A percentile compares a stretch with the other conserved stretches of the same genome.
phyloP scores from a whole-genome alignment of 2,797 vertebrate species.

The Forpus xanthops region DNA sequence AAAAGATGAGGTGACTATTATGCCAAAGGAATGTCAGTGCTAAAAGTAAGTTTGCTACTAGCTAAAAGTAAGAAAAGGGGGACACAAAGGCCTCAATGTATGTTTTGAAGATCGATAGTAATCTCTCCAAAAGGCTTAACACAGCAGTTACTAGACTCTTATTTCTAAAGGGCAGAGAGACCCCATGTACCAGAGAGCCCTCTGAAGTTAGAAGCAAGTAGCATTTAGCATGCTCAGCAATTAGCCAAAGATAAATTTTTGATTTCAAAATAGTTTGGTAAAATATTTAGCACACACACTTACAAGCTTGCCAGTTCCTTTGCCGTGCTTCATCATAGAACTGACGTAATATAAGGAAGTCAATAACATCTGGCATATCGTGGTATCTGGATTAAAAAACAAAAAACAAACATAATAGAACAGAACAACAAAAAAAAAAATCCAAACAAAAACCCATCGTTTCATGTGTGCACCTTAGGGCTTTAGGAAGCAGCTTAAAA shows the following conservation, averaged over 20 bases:
- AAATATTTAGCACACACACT: conserved; percentile 50
- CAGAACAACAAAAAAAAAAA: background rate
- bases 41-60: background rate
- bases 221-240: background rate
- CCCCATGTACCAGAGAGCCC: background rate
- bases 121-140: background rate
- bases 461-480: background rate
- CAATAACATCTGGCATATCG: conserved; percentile 98
- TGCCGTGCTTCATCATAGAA: conserved; percentile 92
- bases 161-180: background rate
- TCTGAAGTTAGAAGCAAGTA: background rate
- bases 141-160: background rate
- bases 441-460: background rate
- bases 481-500: background rate
- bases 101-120: background rate
- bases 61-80: background rate
- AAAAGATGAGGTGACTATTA: background rate
- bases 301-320: conserved; percentile 91
- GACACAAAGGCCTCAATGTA: background rate
- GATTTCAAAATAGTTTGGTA: background rate
- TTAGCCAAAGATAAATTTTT: background rate
- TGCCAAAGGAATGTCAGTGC: background rate
- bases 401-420: no score
- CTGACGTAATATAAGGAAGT: conserved; percentile 94
- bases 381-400: conserved; percentile 84